Base-by-base conservation (phyloP, 2,888 invertebrate genomes). In the Fragum fragum region DNA sequence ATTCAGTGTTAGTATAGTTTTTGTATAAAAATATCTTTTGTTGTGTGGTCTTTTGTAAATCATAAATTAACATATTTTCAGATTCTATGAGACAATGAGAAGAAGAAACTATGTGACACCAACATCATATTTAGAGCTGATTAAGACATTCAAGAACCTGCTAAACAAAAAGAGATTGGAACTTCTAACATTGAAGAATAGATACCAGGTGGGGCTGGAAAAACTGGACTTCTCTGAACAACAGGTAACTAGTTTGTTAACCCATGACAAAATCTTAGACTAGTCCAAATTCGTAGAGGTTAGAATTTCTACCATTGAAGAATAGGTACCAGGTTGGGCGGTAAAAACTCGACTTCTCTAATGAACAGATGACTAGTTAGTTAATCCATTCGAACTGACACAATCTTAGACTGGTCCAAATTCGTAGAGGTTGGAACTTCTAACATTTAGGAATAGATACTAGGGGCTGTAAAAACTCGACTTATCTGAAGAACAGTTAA, bases 371-470 rank as follows among this genome's bases (percentile, higher is more conserved):
- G n/a, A n/a, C n/a, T n/a, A n/a, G n/a, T n/a, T n/a, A n/a, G n/a
- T n/a, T n/a, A n/a, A n/a, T n/a, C n/a, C n/a, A n/a, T n/a, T n/a
- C n/a, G n/a, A n/a, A n/a, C n/a, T n/a, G n/a, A n/a, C n/a, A n/a
- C n/a, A n/a, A n/a, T n/a, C n/a, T n/a, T n/a, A n/a, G n/a, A n/a
- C n/a, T n/a, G n/a, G n/a, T n/a, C n/a, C n/a, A n/a, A n/a, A n/a
- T n/a, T n/a, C n/a, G n/a, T n/a, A 94, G 82, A 86, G 94, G 61
- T 79, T 93, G 74, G 94, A 94, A 81, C 88, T 94, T 59, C 87
- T 94, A 14, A 94, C 92, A 0, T 88, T 94, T 39, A 93, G 93
- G 84, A 93, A 94, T 96, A 96, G 98, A 42, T 99, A 98, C 85
- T 91, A 90, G 42, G 94, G 94, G 9, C 87, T 94, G 74, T 94